These are phyloP conservation scores for Mystacornis crossleyi DNA, from an alignment of 2,113 vertebrate species.

Conservation along the genomic window DNA sequence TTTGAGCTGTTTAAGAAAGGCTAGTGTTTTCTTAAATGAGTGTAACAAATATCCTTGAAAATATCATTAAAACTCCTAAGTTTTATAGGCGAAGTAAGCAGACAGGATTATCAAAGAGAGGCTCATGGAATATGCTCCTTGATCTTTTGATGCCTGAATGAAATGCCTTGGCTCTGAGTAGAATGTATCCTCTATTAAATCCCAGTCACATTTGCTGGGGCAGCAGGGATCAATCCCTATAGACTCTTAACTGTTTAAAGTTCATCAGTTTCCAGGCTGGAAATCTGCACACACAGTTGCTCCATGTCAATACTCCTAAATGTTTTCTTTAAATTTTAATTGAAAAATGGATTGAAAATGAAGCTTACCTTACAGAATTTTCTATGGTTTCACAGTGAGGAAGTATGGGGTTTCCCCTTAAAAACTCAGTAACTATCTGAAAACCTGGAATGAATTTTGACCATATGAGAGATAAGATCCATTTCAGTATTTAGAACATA, in stretches of 20 bases:
- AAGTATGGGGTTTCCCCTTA: not conserved
- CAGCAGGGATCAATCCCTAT: not conserved
- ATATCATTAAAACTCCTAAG: not conserved
- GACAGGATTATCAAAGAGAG: not conserved
- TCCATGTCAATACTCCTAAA: not conserved
- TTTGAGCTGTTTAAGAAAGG: not conserved
- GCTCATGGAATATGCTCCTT: not conserved
- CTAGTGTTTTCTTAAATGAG: not conserved
- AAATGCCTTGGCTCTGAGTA: not conserved
- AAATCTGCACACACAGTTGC: not conserved
- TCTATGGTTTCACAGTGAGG: not conserved
- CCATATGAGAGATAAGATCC: not conserved
- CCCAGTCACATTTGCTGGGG: not conserved
- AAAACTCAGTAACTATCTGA: not conserved
- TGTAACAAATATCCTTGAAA: not conserved
- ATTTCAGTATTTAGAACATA: not conserved
- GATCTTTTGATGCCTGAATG: not conserved
- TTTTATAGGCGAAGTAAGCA: not conserved
- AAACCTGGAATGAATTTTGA: not conserved
- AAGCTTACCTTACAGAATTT: not conserved
- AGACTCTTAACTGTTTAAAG: not conserved
- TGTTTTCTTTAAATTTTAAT: not conserved
- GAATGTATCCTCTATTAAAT: not conserved
- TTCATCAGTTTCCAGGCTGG: not conserved
- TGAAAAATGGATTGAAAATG: not conserved